Evolutionary conservation across 2,797 vertebrate species (phyloP), one percentile per base, ranked within the genome.

Genomic region (Melanotaenia pygmaea): DNA sequence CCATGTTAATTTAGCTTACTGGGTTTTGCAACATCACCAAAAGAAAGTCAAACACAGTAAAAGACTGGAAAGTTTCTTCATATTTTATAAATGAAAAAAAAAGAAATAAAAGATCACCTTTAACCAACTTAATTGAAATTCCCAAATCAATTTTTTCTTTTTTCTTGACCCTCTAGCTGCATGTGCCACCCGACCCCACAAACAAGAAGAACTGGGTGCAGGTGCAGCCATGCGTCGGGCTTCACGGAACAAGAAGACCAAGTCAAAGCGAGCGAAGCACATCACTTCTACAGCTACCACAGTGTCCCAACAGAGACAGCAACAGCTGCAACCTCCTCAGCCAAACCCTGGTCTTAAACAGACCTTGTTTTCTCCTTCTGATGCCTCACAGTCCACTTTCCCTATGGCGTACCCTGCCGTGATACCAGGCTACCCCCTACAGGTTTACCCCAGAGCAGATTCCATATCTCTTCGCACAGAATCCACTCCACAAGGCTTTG

Each of bases 301-400:
- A 0, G 86, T 72, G 5, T 97, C 96, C 5, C 92, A 82, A 2
- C 91, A 79, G 18, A 92, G 91, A 2, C 93, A 91, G 0, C 88
- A 85, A 1, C 91, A 92, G 0, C 91, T 86, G 58, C 93, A 91
- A 1, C 92, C 93, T 32, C 94, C 94, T 1, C 93, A 95, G 1
- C 71, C 89, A 1, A 85, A 84, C 72, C 87, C 89, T 4, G 94
- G 95, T 56, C 95, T 96, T 22, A 96, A 95, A 35, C 84, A 94
- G 10, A 96, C 95, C 0, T 95, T 95, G 32, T 97, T 96, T 96
- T 96, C 96, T 0, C 92, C 89, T 0, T 97, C 96, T 0, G 95
- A 97, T 53, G 91, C 95, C 0, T 97, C 96, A 0, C 96, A 96
- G 88, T 94, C 95, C 0, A 93, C 96, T n/a, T 96, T 94, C 63